Evolutionary conservation across 2,113 vertebrate species (phyloP).

Genomic region (Prunella fulvescens): DNA sequence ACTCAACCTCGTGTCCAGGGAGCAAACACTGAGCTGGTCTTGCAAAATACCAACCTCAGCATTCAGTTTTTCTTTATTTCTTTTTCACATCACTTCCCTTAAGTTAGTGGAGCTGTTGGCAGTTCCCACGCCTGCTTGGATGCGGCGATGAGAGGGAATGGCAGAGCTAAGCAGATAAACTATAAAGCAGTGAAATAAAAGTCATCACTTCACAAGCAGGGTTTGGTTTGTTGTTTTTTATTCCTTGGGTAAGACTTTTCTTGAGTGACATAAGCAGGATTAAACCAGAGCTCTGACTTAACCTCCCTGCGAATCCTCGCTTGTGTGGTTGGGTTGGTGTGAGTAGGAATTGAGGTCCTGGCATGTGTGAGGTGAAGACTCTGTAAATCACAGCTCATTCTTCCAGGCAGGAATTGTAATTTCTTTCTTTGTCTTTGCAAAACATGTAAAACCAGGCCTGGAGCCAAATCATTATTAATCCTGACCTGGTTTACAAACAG

Average conservation of each 20-base stretch:
- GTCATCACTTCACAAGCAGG: background rate
- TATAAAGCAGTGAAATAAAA: background rate
- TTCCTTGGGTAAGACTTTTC: background rate
- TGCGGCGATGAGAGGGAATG: background rate
- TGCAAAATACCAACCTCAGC: background rate
- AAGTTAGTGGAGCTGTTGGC: background rate
- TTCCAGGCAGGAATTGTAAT: background rate
- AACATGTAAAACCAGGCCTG: background rate
- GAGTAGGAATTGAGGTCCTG: background rate
- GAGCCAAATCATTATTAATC: background rate
- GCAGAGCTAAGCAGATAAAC: background rate
- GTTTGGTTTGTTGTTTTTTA: background rate
- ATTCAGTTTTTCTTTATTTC: background rate
- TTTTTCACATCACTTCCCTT: background rate
- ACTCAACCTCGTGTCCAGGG: background rate
- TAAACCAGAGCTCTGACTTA: background rate
- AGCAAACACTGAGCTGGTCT: background rate
- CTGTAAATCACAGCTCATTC: background rate
- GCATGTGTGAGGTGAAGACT: background rate
- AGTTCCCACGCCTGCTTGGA: conserved; percentile 12
- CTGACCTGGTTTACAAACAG: background rate
- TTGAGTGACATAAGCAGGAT: background rate
- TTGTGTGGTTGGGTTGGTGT: background rate
- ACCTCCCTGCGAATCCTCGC: background rate
- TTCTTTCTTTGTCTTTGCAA: background rate